Evolutionary conservation across 2,888 invertebrate species (phyloP).

Genomic region (Chrysina gloriosa): DNA sequence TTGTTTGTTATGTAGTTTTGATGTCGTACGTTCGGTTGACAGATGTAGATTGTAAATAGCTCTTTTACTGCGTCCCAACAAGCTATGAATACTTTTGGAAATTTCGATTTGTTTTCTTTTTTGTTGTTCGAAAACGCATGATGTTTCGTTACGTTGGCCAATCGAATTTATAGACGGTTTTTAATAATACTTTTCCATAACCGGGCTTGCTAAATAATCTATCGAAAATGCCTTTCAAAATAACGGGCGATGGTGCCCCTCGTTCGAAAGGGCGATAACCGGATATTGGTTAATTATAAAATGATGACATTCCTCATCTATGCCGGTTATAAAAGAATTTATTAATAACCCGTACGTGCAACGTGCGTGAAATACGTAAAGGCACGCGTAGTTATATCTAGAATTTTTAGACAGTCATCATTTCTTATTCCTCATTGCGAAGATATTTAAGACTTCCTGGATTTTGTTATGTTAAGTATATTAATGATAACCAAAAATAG

Average conservation of each 20-base stretch:
- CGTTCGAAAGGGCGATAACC: not conserved
- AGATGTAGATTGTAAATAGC: not conserved
- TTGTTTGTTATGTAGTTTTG: conserved; percentile 17
- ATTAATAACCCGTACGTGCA: not conserved
- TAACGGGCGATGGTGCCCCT: not conserved
- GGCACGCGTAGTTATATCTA: not conserved
- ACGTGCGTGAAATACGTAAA: too few relatives aligned
- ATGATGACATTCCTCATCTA: conserved; percentile 1
- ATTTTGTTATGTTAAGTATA: not conserved
- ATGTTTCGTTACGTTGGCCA: too few relatives aligned
- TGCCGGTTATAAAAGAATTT: not conserved
- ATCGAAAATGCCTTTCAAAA: not conserved
- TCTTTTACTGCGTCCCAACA: too few relatives aligned
- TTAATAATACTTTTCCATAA: too few relatives aligned
- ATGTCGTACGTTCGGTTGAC: not conserved
- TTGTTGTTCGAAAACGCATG: too few relatives aligned
- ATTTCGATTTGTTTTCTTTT: too few relatives aligned
- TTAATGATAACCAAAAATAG: too few relatives aligned
- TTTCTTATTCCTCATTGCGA: not conserved
- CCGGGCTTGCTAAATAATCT: not conserved
- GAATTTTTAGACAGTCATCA: not conserved
- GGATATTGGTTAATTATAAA: conserved; percentile 27
- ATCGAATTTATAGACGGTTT: too few relatives aligned
- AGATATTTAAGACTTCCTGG: not conserved
- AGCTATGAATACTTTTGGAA: too few relatives aligned